Evolutionary conservation across 2,888 invertebrate species (phyloP), one percentile per base, ranked within the genome.

Genomic region (Catocala nupta): DNA sequence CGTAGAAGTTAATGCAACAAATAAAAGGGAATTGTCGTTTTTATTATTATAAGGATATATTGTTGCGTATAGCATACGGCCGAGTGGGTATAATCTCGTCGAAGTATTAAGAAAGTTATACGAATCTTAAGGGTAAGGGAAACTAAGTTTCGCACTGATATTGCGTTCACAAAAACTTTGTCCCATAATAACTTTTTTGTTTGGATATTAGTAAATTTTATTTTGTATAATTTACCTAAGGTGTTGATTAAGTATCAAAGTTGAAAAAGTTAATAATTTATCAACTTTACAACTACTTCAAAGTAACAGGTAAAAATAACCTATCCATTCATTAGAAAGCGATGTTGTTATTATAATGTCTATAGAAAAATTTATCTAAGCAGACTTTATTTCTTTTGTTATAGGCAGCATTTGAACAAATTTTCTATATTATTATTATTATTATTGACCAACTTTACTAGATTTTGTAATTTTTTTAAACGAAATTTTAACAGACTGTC

Each of bases 51-150:
- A 87, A 80, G 84, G 83, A 88, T 88, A 84, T 89, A 86, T 87
- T 81, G 81, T 80, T 72, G 71, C 81, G 83, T 79, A 81, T 78
- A 66, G 80, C 87, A 87, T 89, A 91, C 85, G 90, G 86, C 76
- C 81, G 86, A 89, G 88, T 86, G 86, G 78, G 81, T 83, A 86
- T 91, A 92, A 92, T 92, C 89, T 89, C 81, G 82, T 79, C 79
- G 80, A 86, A 85, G 91, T 93, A 93, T 93, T 93, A 93, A 84
- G 88, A 93, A 93, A 93, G 90, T 93, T 93, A 84, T 87, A 84
- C 86, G 87, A 89, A 90, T 91, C 86, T 87, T 88, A 88, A 85
- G 89, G 86, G 85, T 76, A 74, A 75, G 87, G 83, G 83, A 84
- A 87, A 87, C 83, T 84, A 85, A 90, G 81, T 91, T 89, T 77